phyloP scores from a whole-genome alignment of 1,140 invertebrate genomes.

The Galleria mellonella region DNA sequence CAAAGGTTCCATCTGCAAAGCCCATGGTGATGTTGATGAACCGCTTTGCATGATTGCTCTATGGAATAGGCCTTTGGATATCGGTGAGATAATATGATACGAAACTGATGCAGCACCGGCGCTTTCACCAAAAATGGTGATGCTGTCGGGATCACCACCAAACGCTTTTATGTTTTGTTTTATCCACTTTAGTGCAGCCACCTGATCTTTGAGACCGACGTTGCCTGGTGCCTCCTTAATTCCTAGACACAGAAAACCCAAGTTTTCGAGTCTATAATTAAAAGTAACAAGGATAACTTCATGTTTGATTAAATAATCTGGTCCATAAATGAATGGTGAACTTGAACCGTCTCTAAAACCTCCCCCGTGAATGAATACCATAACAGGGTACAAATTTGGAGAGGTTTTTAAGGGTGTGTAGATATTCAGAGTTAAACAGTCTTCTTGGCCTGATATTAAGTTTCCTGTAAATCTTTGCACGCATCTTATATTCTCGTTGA shows the following conservation, averaged over 20 bases:
- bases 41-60: constrained; percentile 79
- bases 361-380: constrained; percentile 80
- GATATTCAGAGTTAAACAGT: constrained; percentile 71
- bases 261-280: constrained; percentile 79
- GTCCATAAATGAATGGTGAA: constrained; percentile 70
- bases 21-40: constrained; percentile 43
- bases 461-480: constrained; percentile 61
- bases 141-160: constrained; percentile 57
- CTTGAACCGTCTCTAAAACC: constrained; percentile 75
- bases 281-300: constrained; percentile 80
- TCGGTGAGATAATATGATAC: constrained; percentile 52
- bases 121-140: constrained; percentile 64
- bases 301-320: constrained; percentile 78
- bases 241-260: constrained; percentile 78
- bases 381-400: constrained; percentile 39
- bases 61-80: constrained; percentile 49
- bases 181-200: constrained; percentile 74
- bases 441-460: constrained; percentile 47
- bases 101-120: constrained; percentile 56
- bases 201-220: constrained; percentile 75
- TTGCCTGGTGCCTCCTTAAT: constrained; percentile 76
- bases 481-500: constrained; percentile 70
- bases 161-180: constrained; percentile 70
- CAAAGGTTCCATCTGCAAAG: constrained; percentile 41
- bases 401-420: constrained; percentile 53